Percentiles rank a stretch among this genome's conserved stretches.
These are phyloP conservation scores for Dromaius novaehollandiae DNA, from an alignment of 2,113 vertebrate species.

Conservation along the genomic window DNA sequence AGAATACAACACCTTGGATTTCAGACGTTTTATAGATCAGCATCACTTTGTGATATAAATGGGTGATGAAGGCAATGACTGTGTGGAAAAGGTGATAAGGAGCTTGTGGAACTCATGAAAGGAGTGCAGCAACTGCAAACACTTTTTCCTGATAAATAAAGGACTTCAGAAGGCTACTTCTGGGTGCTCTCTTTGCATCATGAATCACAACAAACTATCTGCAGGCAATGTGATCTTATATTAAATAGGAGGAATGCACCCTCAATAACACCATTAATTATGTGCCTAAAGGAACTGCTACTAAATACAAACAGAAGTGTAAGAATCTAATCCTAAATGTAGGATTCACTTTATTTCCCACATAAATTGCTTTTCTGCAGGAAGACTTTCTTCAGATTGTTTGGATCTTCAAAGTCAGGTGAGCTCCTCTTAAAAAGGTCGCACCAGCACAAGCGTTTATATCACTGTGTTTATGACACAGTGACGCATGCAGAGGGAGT, in stretches of 20 bases:
- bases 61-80: not conserved
- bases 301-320: not conserved
- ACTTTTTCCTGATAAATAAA: not conserved
- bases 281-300: not conserved
- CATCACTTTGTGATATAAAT: not conserved
- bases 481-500: not conserved
- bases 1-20: slow-evolving; percentile 30
- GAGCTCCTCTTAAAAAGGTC: not conserved
- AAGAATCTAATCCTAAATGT: not conserved
- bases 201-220: not conserved
- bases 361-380: not conserved
- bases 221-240: not conserved
- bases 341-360: not conserved
- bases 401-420: not conserved
- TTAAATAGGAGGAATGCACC: not conserved
- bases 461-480: not conserved
- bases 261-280: not conserved
- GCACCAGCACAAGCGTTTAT: not conserved
- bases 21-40: not conserved
- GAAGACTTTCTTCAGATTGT: not conserved
- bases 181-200: not conserved
- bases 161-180: not conserved
- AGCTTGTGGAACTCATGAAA: not conserved
- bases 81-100: not conserved
- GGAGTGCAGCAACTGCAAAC: not conserved